These are phyloP conservation scores for Nasonia oneida DNA, from an alignment of 2,888 invertebrate genomes.

Conservation along the genomic window DNA sequence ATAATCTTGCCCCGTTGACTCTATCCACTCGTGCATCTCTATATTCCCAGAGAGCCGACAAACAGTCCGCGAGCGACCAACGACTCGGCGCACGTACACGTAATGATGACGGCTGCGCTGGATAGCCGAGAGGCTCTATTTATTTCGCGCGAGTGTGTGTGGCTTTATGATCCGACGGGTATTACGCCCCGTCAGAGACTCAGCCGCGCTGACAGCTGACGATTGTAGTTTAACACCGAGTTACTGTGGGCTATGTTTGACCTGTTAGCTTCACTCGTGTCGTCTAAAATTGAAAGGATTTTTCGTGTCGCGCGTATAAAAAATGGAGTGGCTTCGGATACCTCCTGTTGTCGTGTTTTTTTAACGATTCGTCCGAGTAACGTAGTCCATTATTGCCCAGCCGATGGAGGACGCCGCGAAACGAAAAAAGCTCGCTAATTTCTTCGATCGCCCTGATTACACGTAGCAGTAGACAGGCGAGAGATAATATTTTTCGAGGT, in stretches of 20 bases:
- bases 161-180: constrained; percentile 40
- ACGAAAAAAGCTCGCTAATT: neutral
- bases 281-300: neutral
- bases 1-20: constrained; percentile 55
- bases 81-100: neutral
- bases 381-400: too few relatives aligned
- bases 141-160: constrained; percentile 30
- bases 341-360: neutral
- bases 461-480: too few relatives aligned
- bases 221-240: neutral
- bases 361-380: neutral
- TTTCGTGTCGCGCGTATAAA: neutral
- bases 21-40: neutral
- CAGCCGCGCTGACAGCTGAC: constrained; percentile 18
- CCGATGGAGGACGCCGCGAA: neutral
- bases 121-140: constrained; percentile 21
- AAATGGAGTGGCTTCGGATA: neutral
- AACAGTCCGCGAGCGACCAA: constrained; percentile 18
- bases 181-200: neutral
- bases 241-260: neutral
- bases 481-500: too few relatives aligned
- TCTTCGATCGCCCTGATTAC: neutral
- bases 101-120: constrained; percentile 40
- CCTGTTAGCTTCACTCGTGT: neutral
- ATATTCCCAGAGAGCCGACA: constrained; percentile 32